Evolutionary conservation across 2,113 vertebrate genomes (phyloP).

Genomic region (Ancistrus triradiatus): DNA sequence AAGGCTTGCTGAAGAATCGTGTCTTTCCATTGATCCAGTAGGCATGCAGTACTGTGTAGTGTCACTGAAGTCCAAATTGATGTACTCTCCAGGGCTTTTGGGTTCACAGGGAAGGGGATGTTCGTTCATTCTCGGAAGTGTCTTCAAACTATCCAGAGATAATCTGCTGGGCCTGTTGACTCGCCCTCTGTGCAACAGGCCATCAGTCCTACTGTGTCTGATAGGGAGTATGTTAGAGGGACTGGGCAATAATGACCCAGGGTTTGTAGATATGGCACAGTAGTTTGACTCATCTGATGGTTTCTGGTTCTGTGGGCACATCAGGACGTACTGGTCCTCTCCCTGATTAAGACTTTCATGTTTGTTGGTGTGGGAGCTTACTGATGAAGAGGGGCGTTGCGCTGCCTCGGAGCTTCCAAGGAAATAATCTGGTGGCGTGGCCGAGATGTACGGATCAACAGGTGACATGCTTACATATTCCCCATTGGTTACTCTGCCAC

Average conservation of each 20-base stretch:
- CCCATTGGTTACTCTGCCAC: slow-evolving; percentile 72
- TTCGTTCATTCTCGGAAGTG: slow-evolving; percentile 83
- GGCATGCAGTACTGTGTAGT: slow-evolving; percentile 57
- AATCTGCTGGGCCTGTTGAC: slow-evolving; percentile 79
- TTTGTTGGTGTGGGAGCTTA: slow-evolving; percentile 66
- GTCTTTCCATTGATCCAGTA: slow-evolving; percentile 58
- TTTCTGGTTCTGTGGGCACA: slow-evolving; percentile 78
- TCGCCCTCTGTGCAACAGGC: slow-evolving; percentile 66
- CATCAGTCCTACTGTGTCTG: slow-evolving; percentile 66
- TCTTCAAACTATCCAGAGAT: slow-evolving; percentile 78
- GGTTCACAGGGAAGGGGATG: slow-evolving; percentile 80
- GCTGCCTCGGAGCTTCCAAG: slow-evolving; percentile 54
- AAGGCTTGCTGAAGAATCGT: slow-evolving; percentile 68
- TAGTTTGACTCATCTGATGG: slow-evolving; percentile 69
- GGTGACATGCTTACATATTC: slow-evolving; percentile 94
- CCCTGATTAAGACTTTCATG: slow-evolving; percentile 51
- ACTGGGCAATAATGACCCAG: slow-evolving; percentile 40
- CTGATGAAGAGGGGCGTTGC: slow-evolving; percentile 53
- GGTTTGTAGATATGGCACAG: slow-evolving; percentile 36
- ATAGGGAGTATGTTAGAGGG: slow-evolving; percentile 64
- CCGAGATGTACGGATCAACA: slow-evolving; percentile 65
- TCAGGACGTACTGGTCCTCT: slow-evolving; percentile 84
- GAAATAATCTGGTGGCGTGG: slow-evolving; percentile 67
- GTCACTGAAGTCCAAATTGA: slow-evolving; percentile 86
- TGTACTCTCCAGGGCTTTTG: slow-evolving; percentile 89